Conservation (phyloP, 2,113 vertebrate species). For the Erpornis zantholeuca region DNA sequence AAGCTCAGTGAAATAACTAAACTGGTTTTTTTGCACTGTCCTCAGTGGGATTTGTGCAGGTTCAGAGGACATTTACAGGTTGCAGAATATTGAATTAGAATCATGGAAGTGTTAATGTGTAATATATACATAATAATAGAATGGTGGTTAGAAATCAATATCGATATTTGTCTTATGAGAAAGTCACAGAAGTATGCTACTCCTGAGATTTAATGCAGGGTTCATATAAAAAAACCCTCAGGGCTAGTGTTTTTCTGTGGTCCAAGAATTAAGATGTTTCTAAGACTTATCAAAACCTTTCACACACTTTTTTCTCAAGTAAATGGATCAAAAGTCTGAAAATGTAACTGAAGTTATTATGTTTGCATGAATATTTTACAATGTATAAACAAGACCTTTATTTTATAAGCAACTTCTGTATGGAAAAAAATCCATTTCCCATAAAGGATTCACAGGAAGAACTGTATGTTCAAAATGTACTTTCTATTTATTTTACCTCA, state of each 20-base stretch:
- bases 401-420: background rate
- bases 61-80: background rate
- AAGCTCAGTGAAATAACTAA: background rate
- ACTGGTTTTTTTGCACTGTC: accelerated
- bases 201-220: background rate
- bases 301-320: background rate
- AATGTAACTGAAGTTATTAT: background rate
- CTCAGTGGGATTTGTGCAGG: background rate
- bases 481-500: conserved; percentile 52
- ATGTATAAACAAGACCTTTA: conserved; percentile 21
- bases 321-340: background rate
- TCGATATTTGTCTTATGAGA: background rate
- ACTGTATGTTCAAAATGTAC: conserved; percentile 19
- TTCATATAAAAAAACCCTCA: background rate
- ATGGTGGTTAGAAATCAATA: background rate
- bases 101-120: background rate
- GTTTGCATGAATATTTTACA: background rate
- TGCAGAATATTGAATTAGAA: background rate
- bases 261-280: background rate
- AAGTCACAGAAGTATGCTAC: background rate
- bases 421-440: conserved; percentile 8
- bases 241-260: background rate
- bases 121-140: background rate
- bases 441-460: background rate
- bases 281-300: background rate